These are phyloP conservation scores for Semibalanus balanoides DNA, from an alignment of 1,140 invertebrate genomes.

Conservation along the genomic window DNA sequence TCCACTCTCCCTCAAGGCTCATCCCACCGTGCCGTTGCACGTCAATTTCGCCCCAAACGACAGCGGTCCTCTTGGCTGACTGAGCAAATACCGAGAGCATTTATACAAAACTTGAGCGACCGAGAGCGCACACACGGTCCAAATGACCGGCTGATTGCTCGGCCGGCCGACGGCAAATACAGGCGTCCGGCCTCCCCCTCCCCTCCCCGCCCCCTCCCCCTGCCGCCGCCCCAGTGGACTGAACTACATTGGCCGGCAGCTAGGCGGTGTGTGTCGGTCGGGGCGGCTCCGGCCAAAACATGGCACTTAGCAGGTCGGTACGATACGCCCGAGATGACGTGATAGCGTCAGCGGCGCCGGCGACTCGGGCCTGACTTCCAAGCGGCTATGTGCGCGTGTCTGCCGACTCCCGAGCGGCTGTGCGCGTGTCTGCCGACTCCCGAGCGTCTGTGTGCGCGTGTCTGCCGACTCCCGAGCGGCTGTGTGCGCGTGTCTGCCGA, in stretches of 20 bases:
- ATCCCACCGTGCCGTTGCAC: neutral
- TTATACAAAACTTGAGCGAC: constrained; percentile 1
- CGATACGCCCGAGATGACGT: neutral
- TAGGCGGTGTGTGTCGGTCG: neutral
- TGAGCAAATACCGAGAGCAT: neutral
- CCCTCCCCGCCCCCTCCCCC: too few species aligned
- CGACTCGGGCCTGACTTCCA: too few species aligned
- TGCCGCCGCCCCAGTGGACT: neutral
- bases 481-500: too few species aligned
- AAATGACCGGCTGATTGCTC: neutral
- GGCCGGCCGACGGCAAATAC: neutral
- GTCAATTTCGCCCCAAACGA: neutral
- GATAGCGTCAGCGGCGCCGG: neutral
- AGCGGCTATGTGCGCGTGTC: too few species aligned
- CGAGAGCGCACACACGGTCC: neutral
- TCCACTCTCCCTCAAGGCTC: neutral
- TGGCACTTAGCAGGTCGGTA: neutral
- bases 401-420: too few species aligned
- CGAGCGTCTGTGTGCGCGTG: too few species aligned
- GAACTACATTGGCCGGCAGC: neutral
- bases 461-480: too few species aligned
- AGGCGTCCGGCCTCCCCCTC: neutral
- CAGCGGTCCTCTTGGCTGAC: neutral
- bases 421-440: too few species aligned
- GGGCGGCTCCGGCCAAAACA: neutral